These are phyloP conservation scores for Netelia virgata DNA, from an alignment of 2,888 invertebrate genomes.

Conservation along the genomic window DNA sequence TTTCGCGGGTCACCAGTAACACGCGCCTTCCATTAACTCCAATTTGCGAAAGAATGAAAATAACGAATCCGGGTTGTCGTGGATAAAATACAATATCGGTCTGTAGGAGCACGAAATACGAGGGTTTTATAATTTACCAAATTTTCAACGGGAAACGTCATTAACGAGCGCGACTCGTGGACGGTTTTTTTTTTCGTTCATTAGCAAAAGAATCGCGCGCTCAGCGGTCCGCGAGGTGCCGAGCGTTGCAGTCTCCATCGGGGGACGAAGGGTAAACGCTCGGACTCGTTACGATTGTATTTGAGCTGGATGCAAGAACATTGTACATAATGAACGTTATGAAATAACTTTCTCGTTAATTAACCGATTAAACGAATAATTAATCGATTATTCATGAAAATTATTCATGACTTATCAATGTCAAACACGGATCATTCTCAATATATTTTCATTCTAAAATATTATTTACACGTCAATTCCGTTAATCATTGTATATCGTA, in stretches of 20 bases:
- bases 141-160: slow-evolving; percentile 46
- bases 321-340: background rate
- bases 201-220: slow-evolving; percentile 32
- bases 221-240: slow-evolving; percentile 14
- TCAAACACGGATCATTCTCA: too few relatives aligned
- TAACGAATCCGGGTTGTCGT: slow-evolving; percentile 57
- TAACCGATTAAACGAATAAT: background rate
- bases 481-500: too few relatives aligned
- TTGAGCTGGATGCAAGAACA: background rate
- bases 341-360: background rate
- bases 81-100: slow-evolving; percentile 42
- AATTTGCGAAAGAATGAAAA: slow-evolving; percentile 49
- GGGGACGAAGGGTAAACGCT: background rate
- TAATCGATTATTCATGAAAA: background rate
- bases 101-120: background rate
- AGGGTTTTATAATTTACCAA: slow-evolving; percentile 43
- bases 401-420: too few relatives aligned
- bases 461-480: too few relatives aligned
- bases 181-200: slow-evolving; percentile 14
- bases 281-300: background rate
- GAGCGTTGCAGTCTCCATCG: slow-evolving; percentile 56
- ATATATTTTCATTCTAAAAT: too few relatives aligned
- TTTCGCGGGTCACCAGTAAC: background rate
- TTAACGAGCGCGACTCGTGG: slow-evolving; percentile 26
- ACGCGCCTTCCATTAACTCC: slow-evolving; percentile 52